A percentile compares a stretch with the other conserved stretches of the same genome.
phyloP scores from a whole-genome alignment of 2,113 vertebrate species.

The Amblyopsis rosae region DNA sequence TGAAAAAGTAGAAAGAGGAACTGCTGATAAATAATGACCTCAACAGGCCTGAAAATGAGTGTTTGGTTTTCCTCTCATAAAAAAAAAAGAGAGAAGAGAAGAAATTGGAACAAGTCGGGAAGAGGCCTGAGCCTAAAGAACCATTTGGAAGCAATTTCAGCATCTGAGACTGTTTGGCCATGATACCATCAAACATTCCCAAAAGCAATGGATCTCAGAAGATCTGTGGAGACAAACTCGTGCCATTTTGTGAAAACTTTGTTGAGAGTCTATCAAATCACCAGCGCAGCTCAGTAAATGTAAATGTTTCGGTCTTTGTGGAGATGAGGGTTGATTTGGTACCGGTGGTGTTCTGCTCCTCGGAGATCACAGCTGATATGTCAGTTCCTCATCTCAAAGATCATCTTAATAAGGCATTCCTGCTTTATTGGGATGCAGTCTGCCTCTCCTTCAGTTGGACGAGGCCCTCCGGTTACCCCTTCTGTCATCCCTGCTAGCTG shows the following conservation, averaged over 20 bases:
- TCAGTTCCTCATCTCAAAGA: too few relatives aligned
- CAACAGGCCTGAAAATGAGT: conserved; percentile 46
- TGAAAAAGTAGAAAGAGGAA: conserved; percentile 47
- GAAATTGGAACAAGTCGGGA: conserved; percentile 32
- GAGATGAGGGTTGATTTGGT: background rate
- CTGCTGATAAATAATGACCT: conserved; percentile 62
- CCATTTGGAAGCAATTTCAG: conserved; percentile 71
- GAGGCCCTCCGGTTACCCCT: too few relatives aligned
- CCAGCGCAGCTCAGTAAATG: conserved; percentile 4
- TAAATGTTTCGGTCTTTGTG: background rate
- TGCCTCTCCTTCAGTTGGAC: too few relatives aligned
- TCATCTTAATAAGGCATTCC: too few relatives aligned
- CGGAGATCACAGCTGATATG: too few relatives aligned
- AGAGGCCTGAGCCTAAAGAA: conserved; percentile 36
- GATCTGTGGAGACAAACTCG: conserved; percentile 48
- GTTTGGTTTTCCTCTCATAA: conserved; percentile 45
- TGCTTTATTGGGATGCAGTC: too few relatives aligned
- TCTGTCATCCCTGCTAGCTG: too few relatives aligned
- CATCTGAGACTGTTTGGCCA: conserved; percentile 60
- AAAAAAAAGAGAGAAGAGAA: background rate
- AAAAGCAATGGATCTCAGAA: conserved; percentile 52
- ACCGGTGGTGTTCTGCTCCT: background rate
- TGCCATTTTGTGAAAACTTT: conserved; percentile 26
- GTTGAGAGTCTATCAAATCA: background rate
- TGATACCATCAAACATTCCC: conserved; percentile 69